Evolutionary conservation across 2,113 vertebrate species (phyloP).

Genomic region (Leptobrachium leishanense): DNA sequence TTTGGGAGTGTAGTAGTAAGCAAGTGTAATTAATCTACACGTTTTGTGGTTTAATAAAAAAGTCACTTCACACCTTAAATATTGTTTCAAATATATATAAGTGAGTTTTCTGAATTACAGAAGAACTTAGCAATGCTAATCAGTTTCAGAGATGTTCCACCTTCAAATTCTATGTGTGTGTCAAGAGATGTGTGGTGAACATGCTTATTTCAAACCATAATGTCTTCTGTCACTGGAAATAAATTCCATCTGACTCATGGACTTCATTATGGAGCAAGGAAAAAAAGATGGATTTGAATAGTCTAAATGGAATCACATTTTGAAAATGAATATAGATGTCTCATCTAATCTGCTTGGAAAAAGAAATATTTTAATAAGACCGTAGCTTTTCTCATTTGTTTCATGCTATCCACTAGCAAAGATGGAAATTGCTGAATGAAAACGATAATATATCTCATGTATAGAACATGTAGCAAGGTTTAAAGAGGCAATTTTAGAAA

Average conservation of each 20-base stretch:
- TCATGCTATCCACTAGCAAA: not conserved
- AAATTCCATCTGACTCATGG: not conserved
- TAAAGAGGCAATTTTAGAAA: not conserved
- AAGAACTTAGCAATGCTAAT: too few relatives aligned
- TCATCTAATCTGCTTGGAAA: not conserved
- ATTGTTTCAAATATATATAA: too few relatives aligned
- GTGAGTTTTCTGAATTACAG: too few relatives aligned
- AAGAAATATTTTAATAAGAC: not conserved
- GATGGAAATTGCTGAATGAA: not conserved
- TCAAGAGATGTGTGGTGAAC: too few relatives aligned
- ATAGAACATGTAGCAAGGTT: not conserved
- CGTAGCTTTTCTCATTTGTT: slow-evolving; percentile 14
- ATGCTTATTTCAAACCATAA: too few relatives aligned
- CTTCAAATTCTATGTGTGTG: too few relatives aligned
- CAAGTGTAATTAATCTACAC: too few relatives aligned
- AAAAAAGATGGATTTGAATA: slow-evolving; percentile 16
- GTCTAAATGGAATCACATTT: slow-evolving; percentile 3
- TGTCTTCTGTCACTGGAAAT: not conserved
- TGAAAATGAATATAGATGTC: slow-evolving; percentile 4
- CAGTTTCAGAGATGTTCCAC: too few relatives aligned
- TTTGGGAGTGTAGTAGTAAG: too few relatives aligned
- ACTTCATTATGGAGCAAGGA: slow-evolving; percentile 7
- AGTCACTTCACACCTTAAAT: too few relatives aligned
- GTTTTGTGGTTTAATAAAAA: too few relatives aligned
- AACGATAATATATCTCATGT: not conserved